Percentiles rank a stretch among this genome's conserved stretches.
Conservation (phyloP, 1,140 invertebrate species). For the Sycophila sp. region DNA sequence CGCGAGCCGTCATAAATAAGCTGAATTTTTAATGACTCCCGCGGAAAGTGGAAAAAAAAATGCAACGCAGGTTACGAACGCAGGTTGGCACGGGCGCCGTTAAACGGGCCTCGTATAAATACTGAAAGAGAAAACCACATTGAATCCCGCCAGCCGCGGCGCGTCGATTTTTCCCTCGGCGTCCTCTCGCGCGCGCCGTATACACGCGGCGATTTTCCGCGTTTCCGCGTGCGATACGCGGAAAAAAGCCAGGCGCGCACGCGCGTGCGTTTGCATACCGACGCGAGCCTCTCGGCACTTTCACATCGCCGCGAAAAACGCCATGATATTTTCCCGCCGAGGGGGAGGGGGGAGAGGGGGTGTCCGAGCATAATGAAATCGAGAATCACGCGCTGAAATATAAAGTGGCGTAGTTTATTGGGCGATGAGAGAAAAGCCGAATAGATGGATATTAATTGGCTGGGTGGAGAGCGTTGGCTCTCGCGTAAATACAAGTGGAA, state of each 20-base stretch:
- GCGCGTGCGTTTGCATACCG: not conserved
- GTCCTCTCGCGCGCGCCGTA: not conserved
- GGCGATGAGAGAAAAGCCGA: not conserved
- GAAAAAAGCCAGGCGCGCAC: not conserved
- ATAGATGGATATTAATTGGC: slow-evolving; percentile 29
- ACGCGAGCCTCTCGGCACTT: not conserved
- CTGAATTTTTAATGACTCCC: too few relatives aligned
- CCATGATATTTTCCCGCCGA: not conserved
- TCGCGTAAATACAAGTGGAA: slow-evolving; percentile 32
- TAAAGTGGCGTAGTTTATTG: not conserved
- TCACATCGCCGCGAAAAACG: not conserved
- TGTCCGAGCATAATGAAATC: not conserved
- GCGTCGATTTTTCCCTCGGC: not conserved
- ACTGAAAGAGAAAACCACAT: slow-evolving; percentile 23
- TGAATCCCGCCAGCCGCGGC: not conserved
- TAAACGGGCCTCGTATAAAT: not conserved
- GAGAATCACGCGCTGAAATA: not conserved
- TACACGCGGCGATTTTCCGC: not conserved
- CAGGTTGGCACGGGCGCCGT: not conserved
- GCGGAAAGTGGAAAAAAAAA: too few relatives aligned
- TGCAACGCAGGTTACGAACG: too few relatives aligned
- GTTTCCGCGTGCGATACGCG: slow-evolving; percentile 3
- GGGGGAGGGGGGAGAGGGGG: not conserved
- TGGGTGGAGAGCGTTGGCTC: not conserved
- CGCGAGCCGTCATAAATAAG: too few relatives aligned